Percentiles rank a stretch among this genome's conserved stretches.
Evolutionary conservation across 2,888 invertebrate species (phyloP).

Genomic region (Sminthurinus aureus): DNA sequence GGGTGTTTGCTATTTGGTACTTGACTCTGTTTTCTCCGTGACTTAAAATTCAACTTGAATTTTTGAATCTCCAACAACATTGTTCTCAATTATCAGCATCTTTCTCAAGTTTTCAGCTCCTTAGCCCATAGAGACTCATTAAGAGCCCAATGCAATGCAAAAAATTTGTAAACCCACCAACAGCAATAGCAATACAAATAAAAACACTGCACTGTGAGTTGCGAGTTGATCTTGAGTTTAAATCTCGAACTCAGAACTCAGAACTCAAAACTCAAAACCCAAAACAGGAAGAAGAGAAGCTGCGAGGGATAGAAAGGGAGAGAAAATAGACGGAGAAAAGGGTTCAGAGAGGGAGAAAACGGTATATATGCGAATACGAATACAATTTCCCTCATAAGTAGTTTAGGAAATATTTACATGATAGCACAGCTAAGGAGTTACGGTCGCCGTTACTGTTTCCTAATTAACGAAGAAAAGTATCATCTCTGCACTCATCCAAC

Average conservation of each 20-base stretch:
- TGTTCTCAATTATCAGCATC: not conserved
- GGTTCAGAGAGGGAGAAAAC: not conserved
- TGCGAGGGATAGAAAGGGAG: not conserved
- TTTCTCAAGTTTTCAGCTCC: constrained; percentile 35
- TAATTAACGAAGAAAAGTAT: constrained; percentile 25
- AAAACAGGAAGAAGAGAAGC: not conserved
- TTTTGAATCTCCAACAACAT: no score
- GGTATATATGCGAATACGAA: not conserved
- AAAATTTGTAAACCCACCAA: not conserved
- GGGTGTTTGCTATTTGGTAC: no score
- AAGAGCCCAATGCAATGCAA: not conserved
- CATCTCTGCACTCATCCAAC: no score
- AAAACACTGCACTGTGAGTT: no score
- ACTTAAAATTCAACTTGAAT: no score
- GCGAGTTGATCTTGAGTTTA: no score
- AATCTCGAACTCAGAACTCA: no score
- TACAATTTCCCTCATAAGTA: constrained; percentile 23
- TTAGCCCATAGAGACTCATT: not conserved
- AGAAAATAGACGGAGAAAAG: not conserved
- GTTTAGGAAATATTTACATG: constrained; percentile 40
- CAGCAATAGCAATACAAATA: no score
- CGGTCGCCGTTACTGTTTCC: not conserved
- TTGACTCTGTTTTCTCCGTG: no score
- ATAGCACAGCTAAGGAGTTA: constrained; percentile 25
- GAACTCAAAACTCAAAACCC: not conserved